A percentile compares a stretch with the other conserved stretches of the same genome.
Conservation (phyloP, 2,888 invertebrate species). For the Machimus rusticus region DNA sequence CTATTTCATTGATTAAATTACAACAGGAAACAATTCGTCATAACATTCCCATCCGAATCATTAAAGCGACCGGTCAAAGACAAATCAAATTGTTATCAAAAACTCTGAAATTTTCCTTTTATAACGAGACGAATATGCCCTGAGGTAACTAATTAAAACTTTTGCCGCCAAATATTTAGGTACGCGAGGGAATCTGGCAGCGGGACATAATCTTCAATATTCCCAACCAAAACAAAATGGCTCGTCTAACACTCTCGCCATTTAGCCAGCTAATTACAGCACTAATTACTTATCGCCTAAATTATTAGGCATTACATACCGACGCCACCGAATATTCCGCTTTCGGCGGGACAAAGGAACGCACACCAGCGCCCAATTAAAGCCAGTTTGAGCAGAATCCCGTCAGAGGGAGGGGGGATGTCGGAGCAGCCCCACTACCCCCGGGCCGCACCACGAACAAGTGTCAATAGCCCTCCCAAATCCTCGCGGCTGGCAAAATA, state of each 20-base stretch:
- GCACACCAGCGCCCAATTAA: conserved; percentile 16
- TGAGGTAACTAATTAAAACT: conserved; percentile 1
- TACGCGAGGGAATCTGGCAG: neutral
- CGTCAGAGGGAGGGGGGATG: neutral
- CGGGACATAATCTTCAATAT: conserved; percentile 4
- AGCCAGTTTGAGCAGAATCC: neutral
- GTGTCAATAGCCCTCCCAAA: conserved; percentile 41
- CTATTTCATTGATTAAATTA: neutral
- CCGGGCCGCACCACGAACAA: conserved; percentile 2
- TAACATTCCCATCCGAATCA: neutral
- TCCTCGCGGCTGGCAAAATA: conserved; percentile 15
- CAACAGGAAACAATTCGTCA: neutral
- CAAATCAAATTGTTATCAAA: neutral
- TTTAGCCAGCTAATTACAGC: conserved; percentile 44
- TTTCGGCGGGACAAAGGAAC: neutral
- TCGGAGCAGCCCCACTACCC: neutral
- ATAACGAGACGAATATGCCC: neutral
- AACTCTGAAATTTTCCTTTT: neutral
- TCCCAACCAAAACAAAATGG: conserved; percentile 3
- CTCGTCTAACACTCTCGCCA: conserved; percentile 26
- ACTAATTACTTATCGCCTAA: conserved; percentile 48
- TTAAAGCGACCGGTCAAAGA: neutral
- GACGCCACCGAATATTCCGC: neutral
- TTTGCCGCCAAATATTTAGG: conserved; percentile 32
- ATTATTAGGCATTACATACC: conserved; percentile 45